Evolutionary conservation across 2,113 vertebrate genomes (phyloP), one percentile per base, ranked within the genome.

Genomic region (Mustelus asterias): DNA sequence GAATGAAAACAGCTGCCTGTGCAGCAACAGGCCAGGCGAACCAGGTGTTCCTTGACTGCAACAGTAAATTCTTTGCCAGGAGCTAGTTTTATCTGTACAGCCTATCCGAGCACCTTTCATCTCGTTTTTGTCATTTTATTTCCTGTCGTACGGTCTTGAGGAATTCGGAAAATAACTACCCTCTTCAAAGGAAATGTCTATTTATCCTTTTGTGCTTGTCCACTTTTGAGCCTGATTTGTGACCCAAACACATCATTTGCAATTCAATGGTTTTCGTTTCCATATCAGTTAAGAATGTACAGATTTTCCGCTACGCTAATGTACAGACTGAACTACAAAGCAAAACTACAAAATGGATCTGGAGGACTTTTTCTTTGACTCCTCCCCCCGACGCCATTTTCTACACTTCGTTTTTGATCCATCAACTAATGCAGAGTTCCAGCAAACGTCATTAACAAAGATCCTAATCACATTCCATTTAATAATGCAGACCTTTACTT

Each of bases 271-370:
- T 93, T 16, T 54, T 37, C 33, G 60, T 93, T 93, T 65, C 60
- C 89, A 67, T 93, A 93, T 93, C 60, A 93, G n/a, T 93, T 93
- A 67, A 93, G 60, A 93, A 93, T 41, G 89, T 65, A n/a, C 89
- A 37, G 89, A 92, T 92, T 92, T 92, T 92, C 58, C 0, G 58
- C 33, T 37, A 37, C 1, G 6, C 89, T 37, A 60, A 22, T 37
- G 60, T 67, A 9, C 33, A 41, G 58, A 16, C 16, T 92, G 63
- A 37, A n/a, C 89, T 37, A 93, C 60, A n/a, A 67, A 65, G 37
- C 22, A 93, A 3, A 33, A n/a, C 13, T 80, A 24, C 8, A 13
- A 24, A 63, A 63, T 63, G 85, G 44, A 88, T 88, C 20, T 41
- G 24, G 41, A 20, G 20, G 0, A 85, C 76, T 78, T n/a, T 78